Evolutionary conservation across 2,888 invertebrate species (phyloP).

Genomic region (Megalurothrips usitatus): DNA sequence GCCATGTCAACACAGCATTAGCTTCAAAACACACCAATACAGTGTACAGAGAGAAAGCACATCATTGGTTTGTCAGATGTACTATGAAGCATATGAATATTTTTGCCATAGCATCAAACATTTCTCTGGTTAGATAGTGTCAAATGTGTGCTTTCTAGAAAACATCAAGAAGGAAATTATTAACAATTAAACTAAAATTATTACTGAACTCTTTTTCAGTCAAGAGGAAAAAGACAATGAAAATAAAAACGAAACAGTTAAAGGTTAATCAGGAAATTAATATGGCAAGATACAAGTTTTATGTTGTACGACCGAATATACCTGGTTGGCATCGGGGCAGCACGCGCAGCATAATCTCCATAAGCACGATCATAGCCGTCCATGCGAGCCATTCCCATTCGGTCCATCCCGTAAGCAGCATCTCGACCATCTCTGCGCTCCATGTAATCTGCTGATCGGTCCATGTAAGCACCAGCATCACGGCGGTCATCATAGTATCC

Average conservation of each 20-base stretch:
- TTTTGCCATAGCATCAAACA: too few species aligned
- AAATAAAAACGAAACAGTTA: background rate
- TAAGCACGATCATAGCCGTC: background rate
- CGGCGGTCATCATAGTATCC: background rate
- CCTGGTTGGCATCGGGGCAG: background rate
- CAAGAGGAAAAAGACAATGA: background rate
- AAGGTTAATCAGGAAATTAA: background rate
- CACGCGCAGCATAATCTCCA: constrained; percentile 5
- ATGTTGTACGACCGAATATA: background rate
- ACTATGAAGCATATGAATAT: too few species aligned
- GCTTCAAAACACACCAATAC: too few species aligned
- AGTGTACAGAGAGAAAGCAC: too few species aligned
- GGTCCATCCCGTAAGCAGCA: background rate
- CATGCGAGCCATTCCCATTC: constrained; percentile 12
- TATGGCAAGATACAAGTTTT: background rate
- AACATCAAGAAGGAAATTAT: background rate
- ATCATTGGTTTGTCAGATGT: too few species aligned
- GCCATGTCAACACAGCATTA: background rate
- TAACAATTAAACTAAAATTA: too few species aligned
- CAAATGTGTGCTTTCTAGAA: background rate
- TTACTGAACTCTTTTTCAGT: too few species aligned
- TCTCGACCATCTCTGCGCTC: background rate
- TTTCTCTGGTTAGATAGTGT: too few species aligned
- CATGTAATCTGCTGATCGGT: constrained; percentile 6
- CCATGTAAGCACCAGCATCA: constrained; percentile 2